A percentile compares a stretch with the other conserved stretches of the same genome.
Evolutionary conservation across 2,113 vertebrate genomes (phyloP).

Genomic region (Lophochroa leadbeateri): DNA sequence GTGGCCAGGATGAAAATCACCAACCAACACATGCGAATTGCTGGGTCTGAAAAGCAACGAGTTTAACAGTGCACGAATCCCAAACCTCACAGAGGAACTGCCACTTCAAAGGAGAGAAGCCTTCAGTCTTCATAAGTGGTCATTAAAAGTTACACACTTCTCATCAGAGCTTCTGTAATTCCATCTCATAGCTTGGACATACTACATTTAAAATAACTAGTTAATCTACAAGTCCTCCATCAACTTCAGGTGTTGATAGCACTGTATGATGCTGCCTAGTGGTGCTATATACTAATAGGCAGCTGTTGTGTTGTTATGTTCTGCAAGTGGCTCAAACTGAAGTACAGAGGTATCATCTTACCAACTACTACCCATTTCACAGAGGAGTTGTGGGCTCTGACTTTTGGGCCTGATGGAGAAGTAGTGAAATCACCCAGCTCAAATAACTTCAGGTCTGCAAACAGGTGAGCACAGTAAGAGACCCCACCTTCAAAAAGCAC

Average conservation of each 20-base stretch:
- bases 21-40: accelerated
- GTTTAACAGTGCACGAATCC: not conserved
- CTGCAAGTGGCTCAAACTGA: constrained; percentile 12
- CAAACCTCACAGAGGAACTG: not conserved
- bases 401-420: not conserved
- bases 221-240: not conserved
- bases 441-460: not conserved
- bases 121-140: not conserved
- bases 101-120: not conserved
- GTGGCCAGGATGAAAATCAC: not conserved
- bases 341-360: not conserved
- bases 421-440: not conserved
- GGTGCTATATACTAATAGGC: not conserved
- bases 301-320: not conserved
- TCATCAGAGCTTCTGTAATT: not conserved
- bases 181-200: accelerated
- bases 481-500: not conserved
- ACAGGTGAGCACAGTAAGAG: not conserved
- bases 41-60: not conserved
- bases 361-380: not conserved
- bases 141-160: not conserved
- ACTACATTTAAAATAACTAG: not conserved
- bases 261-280: not conserved
- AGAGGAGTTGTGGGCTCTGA: not conserved
- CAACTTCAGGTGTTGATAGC: not conserved